Evolutionary conservation across 2,888 invertebrate species (phyloP).

Genomic region (Didymodactylos carnosus): DNA sequence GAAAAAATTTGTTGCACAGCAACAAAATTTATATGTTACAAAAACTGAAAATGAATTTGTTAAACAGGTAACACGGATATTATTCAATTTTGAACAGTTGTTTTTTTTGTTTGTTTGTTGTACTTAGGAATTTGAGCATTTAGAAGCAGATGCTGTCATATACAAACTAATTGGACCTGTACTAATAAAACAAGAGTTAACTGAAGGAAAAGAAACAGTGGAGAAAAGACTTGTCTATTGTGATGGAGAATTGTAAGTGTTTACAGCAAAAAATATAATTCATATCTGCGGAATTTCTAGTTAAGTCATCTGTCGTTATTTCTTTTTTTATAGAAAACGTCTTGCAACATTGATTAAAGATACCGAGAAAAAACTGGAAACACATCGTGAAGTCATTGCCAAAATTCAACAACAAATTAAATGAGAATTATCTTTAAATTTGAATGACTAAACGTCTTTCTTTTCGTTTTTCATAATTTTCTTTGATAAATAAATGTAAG

Average conservation of each 20-base stretch:
- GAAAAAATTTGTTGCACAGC: neutral
- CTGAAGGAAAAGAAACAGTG: conserved; percentile 78
- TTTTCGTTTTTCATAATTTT: too few species aligned
- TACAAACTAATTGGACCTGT: conserved; percentile 35
- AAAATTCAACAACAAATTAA: neutral
- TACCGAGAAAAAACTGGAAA: neutral
- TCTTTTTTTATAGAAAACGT: neutral
- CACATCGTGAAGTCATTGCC: neutral
- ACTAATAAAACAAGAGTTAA: conserved; percentile 55
- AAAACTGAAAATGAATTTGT: neutral
- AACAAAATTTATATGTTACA: neutral
- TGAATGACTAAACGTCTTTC: too few species aligned
- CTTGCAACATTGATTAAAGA: neutral
- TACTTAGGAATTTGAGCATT: conserved; percentile 52
- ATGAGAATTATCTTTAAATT: too few species aligned
- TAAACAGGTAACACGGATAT: neutral
- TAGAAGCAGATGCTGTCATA: conserved; percentile 59
- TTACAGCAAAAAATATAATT: too few species aligned
- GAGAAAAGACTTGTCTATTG: conserved; percentile 86
- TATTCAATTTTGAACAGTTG: too few species aligned
- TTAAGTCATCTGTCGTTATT: too few species aligned
- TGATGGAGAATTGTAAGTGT: conserved; percentile 43
- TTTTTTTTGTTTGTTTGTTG: too few species aligned
- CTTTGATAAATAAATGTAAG: too few species aligned
- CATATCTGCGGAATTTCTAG: too few species aligned